Evolutionary conservation across 2,888 invertebrate species (phyloP), one percentile per base, ranked within the genome.

Genomic region (Tinea pellionella): DNA sequence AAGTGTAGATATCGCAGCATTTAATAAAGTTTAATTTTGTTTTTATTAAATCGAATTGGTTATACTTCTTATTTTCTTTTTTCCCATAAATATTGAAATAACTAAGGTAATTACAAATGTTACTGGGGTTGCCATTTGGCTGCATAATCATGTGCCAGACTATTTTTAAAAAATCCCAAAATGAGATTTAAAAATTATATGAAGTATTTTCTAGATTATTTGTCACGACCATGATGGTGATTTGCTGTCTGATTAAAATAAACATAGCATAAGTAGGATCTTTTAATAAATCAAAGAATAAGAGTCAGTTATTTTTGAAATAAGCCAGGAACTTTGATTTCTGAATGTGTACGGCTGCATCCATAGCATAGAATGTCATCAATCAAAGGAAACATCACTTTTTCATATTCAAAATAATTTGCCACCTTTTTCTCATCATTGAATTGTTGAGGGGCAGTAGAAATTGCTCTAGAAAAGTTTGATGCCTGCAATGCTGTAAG

Each of bases 1-100:
- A 88, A 96, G 96, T 74, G 94, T 97, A 59, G 97, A 97, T 76
- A 94, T 98, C 71, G 97, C 96, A 64, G 97, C 97, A 64, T 98
- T 98, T 83, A 97, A 97, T 83, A 97, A 97, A 88, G 93, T 96
- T 68, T 96, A 79, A 77, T 61, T 8, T 18, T n/a, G 30, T 30
- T n/a, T 30, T 51, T 61, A 59, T 32, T 57, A 41, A 47, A 59
- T 61, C 37, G 59, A 60, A 51, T 60, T 57, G 51, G 59, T 37
- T 16, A 43, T 63, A 37, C 37, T 37, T 19, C 59, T 47, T 37
- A 56, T 61, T 60, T 61, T 42, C 41, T 47, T 24, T 15, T 42
- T 13, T 8, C 15, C 3, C 42, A 42, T n/a, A 42, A 42, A 42
- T 4, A 4, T 15, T n/a, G n/a, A n/a, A n/a, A n/a, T n/a, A n/a